A percentile compares a stretch with the other conserved stretches of the same genome.
phyloP scores from a whole-genome alignment of 2,797 vertebrate genomes.

The Staurois parvus region DNA sequence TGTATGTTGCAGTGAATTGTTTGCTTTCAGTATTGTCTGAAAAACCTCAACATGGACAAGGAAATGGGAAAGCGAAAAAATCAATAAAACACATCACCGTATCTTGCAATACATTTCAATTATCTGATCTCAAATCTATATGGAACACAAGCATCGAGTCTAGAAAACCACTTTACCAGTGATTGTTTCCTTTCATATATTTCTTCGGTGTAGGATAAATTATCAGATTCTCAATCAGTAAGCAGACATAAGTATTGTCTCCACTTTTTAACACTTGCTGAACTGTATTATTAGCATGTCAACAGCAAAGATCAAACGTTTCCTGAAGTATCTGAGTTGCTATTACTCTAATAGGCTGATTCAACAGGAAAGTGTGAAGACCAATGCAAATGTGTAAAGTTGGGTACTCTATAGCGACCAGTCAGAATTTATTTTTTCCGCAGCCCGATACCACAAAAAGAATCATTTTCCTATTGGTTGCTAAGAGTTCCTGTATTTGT shows the following conservation, averaged over 20 bases:
- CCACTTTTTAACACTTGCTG: constrained; percentile 19
- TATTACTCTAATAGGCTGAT: not conserved
- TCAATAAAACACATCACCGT: constrained; percentile 56
- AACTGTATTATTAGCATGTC: not conserved
- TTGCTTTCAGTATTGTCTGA: constrained; percentile 26
- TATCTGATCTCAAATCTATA: constrained; percentile 54
- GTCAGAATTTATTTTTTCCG: too few relatives aligned
- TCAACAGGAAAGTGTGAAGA: not conserved
- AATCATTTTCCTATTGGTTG: too few relatives aligned
- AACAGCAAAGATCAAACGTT: not conserved
- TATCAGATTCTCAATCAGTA: constrained; percentile 5
- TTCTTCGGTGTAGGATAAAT: constrained; percentile 17
- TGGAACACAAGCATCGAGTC: constrained; percentile 11
- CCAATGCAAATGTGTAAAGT: not conserved
- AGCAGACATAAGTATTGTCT: constrained; percentile 9
- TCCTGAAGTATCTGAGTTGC: not conserved
- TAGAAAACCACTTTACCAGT: constrained; percentile 40
- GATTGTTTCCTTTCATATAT: constrained; percentile 52
- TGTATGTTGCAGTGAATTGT: constrained; percentile 12
- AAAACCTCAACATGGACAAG: constrained; percentile 24
- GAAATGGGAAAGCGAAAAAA: constrained; percentile 49
- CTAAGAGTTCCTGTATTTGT: too few relatives aligned
- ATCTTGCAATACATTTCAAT: constrained; percentile 58
- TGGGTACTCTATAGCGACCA: not conserved
- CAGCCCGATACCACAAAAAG: too few relatives aligned